Percentiles rank a stretch among this genome's conserved stretches.
These are phyloP conservation scores for Salarias fasciatus DNA, from an alignment of 2,797 vertebrate genomes.

Conservation along the genomic window DNA sequence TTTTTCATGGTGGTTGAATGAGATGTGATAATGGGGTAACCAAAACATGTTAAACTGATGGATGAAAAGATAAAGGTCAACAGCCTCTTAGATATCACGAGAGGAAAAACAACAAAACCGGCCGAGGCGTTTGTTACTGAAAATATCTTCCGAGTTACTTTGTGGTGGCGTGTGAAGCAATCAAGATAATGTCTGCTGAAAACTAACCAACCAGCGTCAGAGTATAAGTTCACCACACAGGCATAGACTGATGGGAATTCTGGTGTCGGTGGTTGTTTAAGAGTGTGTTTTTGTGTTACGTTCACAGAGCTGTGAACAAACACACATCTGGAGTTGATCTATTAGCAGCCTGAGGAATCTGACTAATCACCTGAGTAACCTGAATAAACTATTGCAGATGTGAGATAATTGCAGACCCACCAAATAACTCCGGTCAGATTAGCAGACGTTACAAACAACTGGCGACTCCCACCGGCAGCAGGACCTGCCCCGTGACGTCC, in stretches of 20 bases:
- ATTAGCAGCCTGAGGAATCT: constrained; percentile 66
- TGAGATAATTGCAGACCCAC: constrained; percentile 73
- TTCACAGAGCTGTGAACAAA: constrained; percentile 58
- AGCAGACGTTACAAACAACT: constrained; percentile 39
- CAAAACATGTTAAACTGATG: too few species aligned
- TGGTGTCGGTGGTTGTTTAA: constrained; percentile 5
- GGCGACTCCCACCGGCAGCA: constrained; percentile 21
- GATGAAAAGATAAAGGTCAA: too few species aligned
- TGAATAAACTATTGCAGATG: constrained; percentile 83
- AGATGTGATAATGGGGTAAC: too few species aligned
- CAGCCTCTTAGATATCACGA: too few species aligned
- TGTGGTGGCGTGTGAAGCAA: too few species aligned
- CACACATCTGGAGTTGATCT: constrained; percentile 78
- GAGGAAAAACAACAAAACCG: too few species aligned
- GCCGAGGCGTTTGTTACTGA: too few species aligned
- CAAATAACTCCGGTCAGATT: constrained; percentile 71
- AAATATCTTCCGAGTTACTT: too few species aligned
- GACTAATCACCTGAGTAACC: constrained; percentile 78
- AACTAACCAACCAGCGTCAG: too few species aligned
- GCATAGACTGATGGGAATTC: not conserved
- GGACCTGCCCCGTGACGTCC: constrained; percentile 12
- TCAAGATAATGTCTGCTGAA: too few species aligned
- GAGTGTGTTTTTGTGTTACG: not conserved
- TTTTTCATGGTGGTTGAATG: too few species aligned
- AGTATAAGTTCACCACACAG: too few species aligned